These are phyloP conservation scores for Tachysurus vachellii DNA, from an alignment of 2,113 vertebrate genomes.

Conservation along the genomic window DNA sequence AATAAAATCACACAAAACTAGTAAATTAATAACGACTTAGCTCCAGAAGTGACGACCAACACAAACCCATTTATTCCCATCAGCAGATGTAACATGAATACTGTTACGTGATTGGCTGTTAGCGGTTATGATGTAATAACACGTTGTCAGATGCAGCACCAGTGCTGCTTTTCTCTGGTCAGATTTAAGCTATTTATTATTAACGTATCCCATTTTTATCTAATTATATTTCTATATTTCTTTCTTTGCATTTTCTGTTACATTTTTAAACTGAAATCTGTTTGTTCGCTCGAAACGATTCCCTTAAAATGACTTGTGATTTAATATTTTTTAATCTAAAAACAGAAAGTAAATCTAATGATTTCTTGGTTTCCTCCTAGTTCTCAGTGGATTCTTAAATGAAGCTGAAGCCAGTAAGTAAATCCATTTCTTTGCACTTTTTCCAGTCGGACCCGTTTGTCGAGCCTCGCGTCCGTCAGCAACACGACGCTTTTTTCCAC, in stretches of 20 bases:
- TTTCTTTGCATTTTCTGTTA: neutral
- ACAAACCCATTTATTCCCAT: neutral
- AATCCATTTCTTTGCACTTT: neutral
- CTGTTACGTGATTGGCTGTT: neutral
- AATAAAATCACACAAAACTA: neutral
- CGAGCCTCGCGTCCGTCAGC: neutral
- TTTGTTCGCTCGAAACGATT: neutral
- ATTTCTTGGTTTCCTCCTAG: constrained; percentile 54
- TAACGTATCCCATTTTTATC: neutral
- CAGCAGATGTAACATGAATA: neutral
- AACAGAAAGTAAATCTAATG: neutral
- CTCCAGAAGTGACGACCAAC: neutral
- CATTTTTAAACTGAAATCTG: neutral
- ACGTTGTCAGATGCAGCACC: neutral
- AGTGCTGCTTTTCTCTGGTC: neutral
- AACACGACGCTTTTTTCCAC: neutral
- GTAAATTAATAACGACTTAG: neutral
- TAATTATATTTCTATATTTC: neutral
- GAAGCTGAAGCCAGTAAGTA: constrained; percentile 77
- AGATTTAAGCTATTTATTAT: neutral
- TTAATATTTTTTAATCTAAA: neutral
- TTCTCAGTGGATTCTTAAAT: constrained; percentile 64
- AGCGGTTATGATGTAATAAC: neutral
- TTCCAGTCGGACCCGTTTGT: neutral
- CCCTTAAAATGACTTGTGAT: neutral